Evolutionary conservation across 2,888 invertebrate genomes (phyloP).

Genomic region (Campoplex capitator): DNA sequence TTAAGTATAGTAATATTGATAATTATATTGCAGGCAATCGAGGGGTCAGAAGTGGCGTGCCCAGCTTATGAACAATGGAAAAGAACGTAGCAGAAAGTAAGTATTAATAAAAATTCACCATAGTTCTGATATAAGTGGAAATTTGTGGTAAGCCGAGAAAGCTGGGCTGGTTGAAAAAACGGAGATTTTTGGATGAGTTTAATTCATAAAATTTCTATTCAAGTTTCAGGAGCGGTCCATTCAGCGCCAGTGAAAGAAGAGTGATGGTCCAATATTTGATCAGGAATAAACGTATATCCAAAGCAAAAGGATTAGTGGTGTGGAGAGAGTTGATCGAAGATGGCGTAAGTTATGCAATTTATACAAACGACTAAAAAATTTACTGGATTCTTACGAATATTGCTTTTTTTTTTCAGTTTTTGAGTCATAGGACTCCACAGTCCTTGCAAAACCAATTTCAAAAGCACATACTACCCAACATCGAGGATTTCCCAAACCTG

Average conservation of each 20-base stretch:
- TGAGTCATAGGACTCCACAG: constrained; percentile 23
- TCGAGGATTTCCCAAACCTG: background rate
- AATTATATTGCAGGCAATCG: background rate
- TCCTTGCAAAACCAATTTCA: constrained; percentile 26
- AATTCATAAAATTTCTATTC: background rate
- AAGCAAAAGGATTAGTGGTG: constrained; percentile 13
- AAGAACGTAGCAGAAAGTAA: background rate
- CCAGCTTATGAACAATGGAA: background rate
- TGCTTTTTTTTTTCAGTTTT: background rate
- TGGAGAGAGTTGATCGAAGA: constrained; percentile 32
- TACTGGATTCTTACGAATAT: background rate
- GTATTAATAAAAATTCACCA: background rate
- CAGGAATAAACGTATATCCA: background rate
- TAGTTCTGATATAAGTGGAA: background rate
- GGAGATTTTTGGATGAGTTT: background rate
- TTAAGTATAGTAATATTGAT: background rate
- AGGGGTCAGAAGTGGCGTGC: background rate
- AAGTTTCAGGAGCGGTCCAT: background rate
- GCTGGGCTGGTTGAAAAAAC: too few relatives aligned
- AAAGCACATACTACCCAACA: constrained; percentile 17
- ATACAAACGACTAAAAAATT: background rate
- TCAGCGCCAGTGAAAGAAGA: background rate
- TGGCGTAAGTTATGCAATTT: background rate
- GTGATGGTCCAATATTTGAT: constrained; percentile 14
- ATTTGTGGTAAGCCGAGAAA: too few relatives aligned